These are phyloP conservation scores for Acleris literana DNA, from an alignment of 2,888 invertebrate genomes.

Conservation along the genomic window DNA sequence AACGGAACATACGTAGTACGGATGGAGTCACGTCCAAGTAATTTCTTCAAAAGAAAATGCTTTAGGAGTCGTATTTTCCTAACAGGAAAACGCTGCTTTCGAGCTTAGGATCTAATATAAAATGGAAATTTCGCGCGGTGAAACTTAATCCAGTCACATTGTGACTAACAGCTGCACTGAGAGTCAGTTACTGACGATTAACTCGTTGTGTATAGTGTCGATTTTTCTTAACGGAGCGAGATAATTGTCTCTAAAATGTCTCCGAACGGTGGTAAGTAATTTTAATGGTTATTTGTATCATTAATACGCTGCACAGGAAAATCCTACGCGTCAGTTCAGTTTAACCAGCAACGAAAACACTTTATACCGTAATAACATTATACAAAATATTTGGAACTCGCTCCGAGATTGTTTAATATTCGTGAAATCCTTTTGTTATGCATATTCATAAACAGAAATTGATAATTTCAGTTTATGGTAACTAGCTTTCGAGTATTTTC, in stretches of 20 bases:
- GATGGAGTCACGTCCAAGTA: slow-evolving; percentile 12
- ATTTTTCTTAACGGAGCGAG: too few relatives aligned
- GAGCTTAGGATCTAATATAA: slow-evolving; percentile 13
- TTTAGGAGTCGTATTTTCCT: slow-evolving; percentile 16
- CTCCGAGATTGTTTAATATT: slow-evolving; percentile 23
- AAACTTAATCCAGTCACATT: slow-evolving; percentile 25
- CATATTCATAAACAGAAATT: slow-evolving; percentile 27
- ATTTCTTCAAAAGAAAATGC: slow-evolving; percentile 19
- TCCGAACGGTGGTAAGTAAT: background rate
- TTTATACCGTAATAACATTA: slow-evolving; percentile 11
- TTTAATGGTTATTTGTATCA: slow-evolving; percentile 34
- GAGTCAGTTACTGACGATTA: too few relatives aligned
- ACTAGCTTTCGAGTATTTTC: slow-evolving; percentile 15
- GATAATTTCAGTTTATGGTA: slow-evolving; percentile 24
- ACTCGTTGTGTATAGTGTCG: too few relatives aligned
- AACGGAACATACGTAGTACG: slow-evolving; percentile 26
- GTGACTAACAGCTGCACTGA: background rate
- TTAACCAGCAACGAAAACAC: slow-evolving; percentile 11
- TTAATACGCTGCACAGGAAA: slow-evolving; percentile 20
- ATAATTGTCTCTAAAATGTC: too few relatives aligned
- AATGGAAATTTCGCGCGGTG: slow-evolving; percentile 30
- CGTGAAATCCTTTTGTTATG: slow-evolving; percentile 21
- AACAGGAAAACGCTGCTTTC: slow-evolving; percentile 9
- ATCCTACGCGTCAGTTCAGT: slow-evolving; percentile 5
- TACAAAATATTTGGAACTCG: slow-evolving; percentile 15